A percentile compares a stretch with the other conserved stretches of the same genome.
phyloP scores from a whole-genome alignment of 1,140 invertebrate species.

The Aphaenogaster floridana region DNA sequence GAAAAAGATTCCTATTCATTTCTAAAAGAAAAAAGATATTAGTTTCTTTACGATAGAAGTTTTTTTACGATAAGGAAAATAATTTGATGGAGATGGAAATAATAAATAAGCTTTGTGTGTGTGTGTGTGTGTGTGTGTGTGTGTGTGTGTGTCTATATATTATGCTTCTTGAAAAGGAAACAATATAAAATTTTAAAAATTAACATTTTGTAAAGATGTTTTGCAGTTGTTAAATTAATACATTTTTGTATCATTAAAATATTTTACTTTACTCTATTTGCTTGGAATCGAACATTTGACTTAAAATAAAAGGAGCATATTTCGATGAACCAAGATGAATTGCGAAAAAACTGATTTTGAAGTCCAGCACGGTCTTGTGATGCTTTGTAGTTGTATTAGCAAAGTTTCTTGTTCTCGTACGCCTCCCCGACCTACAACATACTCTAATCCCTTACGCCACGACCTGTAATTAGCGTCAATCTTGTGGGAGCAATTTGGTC shows the following conservation, averaged over 20 bases:
- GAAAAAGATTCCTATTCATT: background rate
- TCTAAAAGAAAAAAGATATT: background rate
- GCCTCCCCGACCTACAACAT: constrained; percentile 45
- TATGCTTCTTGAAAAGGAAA: background rate
- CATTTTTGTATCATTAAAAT: background rate
- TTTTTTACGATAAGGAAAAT: background rate
- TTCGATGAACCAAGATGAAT: background rate
- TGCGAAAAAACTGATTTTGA: background rate
- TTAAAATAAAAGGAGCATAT: background rate
- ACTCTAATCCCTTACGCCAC: constrained; percentile 28
- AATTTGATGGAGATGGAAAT: background rate
- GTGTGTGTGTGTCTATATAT: background rate
- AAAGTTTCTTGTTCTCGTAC: constrained; percentile 49
- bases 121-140: too few relatives aligned
- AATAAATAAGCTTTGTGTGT: background rate
- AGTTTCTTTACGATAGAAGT: background rate
- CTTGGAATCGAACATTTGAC: background rate
- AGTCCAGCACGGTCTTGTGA: constrained; percentile 13
- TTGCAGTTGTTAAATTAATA: background rate
- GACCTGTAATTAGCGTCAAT: constrained; percentile 62
- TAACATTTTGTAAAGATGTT: background rate
- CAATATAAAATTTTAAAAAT: background rate
- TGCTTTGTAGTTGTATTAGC: constrained; percentile 12
- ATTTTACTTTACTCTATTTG: background rate
- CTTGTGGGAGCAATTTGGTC: constrained; percentile 20